These are phyloP conservation scores for Drosophila aldrichi DNA, from an alignment of 2,888 invertebrate genomes.

Conservation along the genomic window DNA sequence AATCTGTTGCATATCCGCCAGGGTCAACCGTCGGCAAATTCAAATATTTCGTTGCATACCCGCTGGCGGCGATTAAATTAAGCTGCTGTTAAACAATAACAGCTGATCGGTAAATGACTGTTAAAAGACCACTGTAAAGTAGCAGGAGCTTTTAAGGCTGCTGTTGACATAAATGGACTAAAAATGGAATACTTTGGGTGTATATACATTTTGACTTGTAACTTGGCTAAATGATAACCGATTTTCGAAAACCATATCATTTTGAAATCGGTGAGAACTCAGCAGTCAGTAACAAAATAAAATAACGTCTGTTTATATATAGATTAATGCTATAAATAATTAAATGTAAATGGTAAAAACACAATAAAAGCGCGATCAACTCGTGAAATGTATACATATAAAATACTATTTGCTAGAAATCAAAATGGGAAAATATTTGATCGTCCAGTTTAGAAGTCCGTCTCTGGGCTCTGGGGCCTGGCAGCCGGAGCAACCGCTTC, in stretches of 20 bases:
- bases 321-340: slow-evolving; percentile 48
- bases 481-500: slow-evolving; percentile 21
- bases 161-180: background rate
- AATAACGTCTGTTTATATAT: background rate
- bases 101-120: background rate
- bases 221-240: too few relatives aligned
- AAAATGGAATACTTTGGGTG: too few relatives aligned
- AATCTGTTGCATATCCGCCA: background rate
- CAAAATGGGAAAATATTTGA: slow-evolving; percentile 8
- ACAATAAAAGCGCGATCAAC: slow-evolving; percentile 5
- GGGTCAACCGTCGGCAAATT: background rate
- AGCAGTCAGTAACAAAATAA: background rate
- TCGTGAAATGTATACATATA: background rate
- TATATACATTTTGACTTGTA: too few relatives aligned
- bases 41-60: slow-evolving; percentile 3
- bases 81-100: background rate
- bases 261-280: background rate
- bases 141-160: too few relatives aligned
- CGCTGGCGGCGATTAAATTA: background rate
- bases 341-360: slow-evolving; percentile 33
- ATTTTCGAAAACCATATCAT: too few relatives aligned
- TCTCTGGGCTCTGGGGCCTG: slow-evolving; percentile 83
- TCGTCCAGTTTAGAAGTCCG: slow-evolving; percentile 75
- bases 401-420: slow-evolving; percentile 11
- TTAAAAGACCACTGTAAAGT: background rate